Evolutionary conservation across 2,113 vertebrate genomes (phyloP).

Genomic region (Seriola aureovittata): DNA sequence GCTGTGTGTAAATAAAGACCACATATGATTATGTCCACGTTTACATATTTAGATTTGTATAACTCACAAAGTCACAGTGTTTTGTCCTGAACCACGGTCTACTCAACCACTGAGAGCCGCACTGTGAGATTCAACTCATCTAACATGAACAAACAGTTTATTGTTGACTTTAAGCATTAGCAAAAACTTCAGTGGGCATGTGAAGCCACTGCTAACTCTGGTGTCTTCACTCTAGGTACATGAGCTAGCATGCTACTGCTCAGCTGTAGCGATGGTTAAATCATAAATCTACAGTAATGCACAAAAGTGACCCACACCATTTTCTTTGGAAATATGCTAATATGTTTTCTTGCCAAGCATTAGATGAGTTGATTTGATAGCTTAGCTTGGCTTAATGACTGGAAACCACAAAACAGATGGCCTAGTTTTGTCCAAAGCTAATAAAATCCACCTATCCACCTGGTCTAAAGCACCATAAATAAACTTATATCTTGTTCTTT

Average conservation of each 20-base stretch:
- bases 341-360: not conserved
- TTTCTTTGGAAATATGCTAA: not conserved
- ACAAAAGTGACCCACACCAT: not conserved
- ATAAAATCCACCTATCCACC: not conserved
- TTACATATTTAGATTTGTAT: conserved; percentile 19
- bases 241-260: not conserved
- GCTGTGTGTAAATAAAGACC: conserved; percentile 25
- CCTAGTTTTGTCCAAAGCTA: not conserved
- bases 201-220: not conserved
- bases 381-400: not conserved
- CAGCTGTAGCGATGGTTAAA: too few relatives aligned
- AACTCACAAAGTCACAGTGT: conserved; percentile 4
- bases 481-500: not conserved
- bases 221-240: not conserved
- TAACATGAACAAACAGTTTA: not conserved
- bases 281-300: not conserved
- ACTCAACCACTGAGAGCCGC: not conserved
- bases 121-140: not conserved
- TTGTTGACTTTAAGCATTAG: not conserved
- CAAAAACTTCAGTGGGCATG: not conserved
- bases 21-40: not conserved
- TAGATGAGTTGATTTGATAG: not conserved
- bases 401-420: not conserved
- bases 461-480: not conserved
- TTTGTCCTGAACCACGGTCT: not conserved